phyloP scores from a whole-genome alignment of 2,113 vertebrate genomes.

The Eretmochelys imbricata region DNA sequence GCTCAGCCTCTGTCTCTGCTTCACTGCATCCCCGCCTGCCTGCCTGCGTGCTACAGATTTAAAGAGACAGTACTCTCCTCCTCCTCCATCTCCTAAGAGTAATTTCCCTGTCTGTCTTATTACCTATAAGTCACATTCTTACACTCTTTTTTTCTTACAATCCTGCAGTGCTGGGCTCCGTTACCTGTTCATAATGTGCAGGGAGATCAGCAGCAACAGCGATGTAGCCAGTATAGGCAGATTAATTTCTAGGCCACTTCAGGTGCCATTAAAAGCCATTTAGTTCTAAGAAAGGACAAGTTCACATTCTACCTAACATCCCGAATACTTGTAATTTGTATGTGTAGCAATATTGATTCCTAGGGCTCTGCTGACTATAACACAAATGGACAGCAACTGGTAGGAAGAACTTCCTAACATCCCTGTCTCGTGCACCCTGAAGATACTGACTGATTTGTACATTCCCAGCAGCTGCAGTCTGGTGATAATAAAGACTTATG shows the following conservation, averaged over 20 bases:
- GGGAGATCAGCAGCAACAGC: background rate
- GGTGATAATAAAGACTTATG: background rate
- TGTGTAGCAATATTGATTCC: constrained; percentile 34
- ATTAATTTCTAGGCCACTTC: constrained; percentile 18
- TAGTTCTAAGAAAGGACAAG: constrained; percentile 23
- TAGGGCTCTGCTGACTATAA: background rate
- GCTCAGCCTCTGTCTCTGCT: background rate
- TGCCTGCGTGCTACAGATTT: background rate
- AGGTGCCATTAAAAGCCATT: constrained; percentile 3
- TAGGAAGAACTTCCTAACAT: constrained; percentile 14
- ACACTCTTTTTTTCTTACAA: background rate
- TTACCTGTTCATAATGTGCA: fast-evolving
- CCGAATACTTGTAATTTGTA: constrained; percentile 39
- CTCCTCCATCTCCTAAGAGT: background rate
- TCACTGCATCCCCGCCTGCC: background rate
- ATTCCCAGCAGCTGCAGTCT: background rate
- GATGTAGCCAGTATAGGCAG: background rate
- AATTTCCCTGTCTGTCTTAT: background rate
- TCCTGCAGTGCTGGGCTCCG: background rate
- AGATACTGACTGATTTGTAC: background rate
- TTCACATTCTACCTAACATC: background rate
- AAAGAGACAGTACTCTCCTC: background rate
- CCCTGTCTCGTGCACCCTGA: background rate
- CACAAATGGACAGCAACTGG: background rate
- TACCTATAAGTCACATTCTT: background rate